Evolutionary conservation across 2,113 vertebrate species (phyloP), one percentile per base, ranked within the genome.

Genomic region (Egretta garzetta): DNA sequence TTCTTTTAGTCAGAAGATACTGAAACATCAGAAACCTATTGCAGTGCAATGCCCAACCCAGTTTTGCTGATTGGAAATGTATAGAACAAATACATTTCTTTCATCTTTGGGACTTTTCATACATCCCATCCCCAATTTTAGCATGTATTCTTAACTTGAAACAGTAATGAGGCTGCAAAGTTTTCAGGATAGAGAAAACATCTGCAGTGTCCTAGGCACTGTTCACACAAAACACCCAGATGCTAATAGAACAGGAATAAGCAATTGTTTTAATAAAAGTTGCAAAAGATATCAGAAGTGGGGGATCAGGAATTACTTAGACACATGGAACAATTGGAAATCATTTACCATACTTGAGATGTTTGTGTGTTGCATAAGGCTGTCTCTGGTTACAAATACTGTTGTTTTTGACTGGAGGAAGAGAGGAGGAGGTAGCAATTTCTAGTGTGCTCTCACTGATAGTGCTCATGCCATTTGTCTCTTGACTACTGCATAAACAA

Each of bases 341-440:
- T 66, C n/a, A 83, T 96, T 94, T 96, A 90, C 49, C 86, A 66
- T 94, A 81, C 77, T 89, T 96, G 80, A 93, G 91, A 93, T 95
- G 76, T 35, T 89, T 97, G 27, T 82, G 72, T 64, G 88, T 96
- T 95, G 67, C 95, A 74, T 66, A 96, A 96, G 64, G 94, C 21
- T 74, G 91, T 96, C 90, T 97, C 90, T 96, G 55, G 75, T 98
- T 98, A 97, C 92, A 96, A 94, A 96, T 24, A 66, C 67, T 87
- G 74, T 82, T 96, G 79, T 24, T 92, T 97, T 95, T 91, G 93
- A 80, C 76, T 92, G 80, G 63, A 97, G 91, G 58, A 82, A 97
- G 84, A 94, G 77, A 96, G 74, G n/a, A 96, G 64, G 49, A 95
- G 66, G 68, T 52, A 66, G 83, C 30, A 73, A 45, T 91, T 95